Evolutionary conservation across 2,113 vertebrate species (phyloP), one percentile per base, ranked within the genome.

Genomic region (Centropristis striata): DNA sequence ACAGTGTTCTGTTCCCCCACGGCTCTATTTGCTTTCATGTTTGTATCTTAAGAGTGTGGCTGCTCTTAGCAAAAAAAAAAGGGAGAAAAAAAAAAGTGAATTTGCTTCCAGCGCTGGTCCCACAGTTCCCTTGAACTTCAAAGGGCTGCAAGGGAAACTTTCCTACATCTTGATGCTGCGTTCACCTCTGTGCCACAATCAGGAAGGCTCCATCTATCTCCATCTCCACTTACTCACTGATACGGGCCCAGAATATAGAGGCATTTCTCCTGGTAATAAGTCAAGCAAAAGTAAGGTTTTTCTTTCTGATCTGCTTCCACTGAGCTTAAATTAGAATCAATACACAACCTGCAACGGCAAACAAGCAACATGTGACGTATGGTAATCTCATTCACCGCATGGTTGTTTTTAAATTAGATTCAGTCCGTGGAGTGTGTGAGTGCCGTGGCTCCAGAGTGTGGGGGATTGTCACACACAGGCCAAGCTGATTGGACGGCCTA

Each of bases 11-110:
- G 55, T 75, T 81, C 68, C 86, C 84, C 77, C 60, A 36, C 25
- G 50, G 69, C 78, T 86, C 72, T 55, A 32, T 85, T 83, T 74
- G 67, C 90, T 92, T 93, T 90, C 83, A 92, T 88, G 91, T 89
- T 85, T 75, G 71, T 71, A 85, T 88, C 86, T 74, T 81, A 84
- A 72, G 73, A 86, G 70, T 71, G 65, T 65, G 70, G 71, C 68
- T 87, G 81, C 71, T 78, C 60, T 77, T 71, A 67, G 63, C 58
- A 57, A 21, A 44, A 46, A 50, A n/a, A 27, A 32, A n/a, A n/a
- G n/a, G 54, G 16, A 49, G 6, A 36, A 70, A 47, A 12, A 42
- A 58, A 53, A n/a, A 58, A 74, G 60, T 55, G 75, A 55, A 81
- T 88, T 91, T 84, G 66, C 84, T 90, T 86, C 72, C 71, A 88